A percentile compares a stretch with the other conserved stretches of the same genome.
These are phyloP conservation scores for Zelleria hepariella DNA, from an alignment of 2,888 invertebrate genomes.

Conservation along the genomic window DNA sequence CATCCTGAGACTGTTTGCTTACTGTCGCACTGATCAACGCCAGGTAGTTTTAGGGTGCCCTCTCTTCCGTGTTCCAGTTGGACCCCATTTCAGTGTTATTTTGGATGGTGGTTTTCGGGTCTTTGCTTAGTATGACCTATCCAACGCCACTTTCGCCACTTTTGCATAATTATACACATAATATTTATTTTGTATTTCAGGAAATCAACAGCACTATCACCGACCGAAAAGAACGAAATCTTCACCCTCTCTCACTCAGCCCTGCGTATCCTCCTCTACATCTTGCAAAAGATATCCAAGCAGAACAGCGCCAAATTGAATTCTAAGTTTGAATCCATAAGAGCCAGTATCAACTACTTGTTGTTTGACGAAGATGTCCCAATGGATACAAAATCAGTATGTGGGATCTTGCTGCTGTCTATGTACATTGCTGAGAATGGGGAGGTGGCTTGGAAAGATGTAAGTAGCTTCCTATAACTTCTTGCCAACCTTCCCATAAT, in stretches of 20 bases:
- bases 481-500: not conserved
- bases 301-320: slow-evolving; percentile 19
- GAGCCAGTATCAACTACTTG: slow-evolving; percentile 28
- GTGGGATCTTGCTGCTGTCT: slow-evolving; percentile 69
- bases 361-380: slow-evolving; percentile 66
- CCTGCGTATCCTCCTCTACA: slow-evolving; percentile 36
- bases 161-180: no score
- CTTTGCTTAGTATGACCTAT: no score
- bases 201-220: slow-evolving; percentile 26
- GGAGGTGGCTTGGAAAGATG: slow-evolving; percentile 37
- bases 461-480: slow-evolving; percentile 23
- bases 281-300: slow-evolving; percentile 35
- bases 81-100: no score
- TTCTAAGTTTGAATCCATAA: slow-evolving; percentile 23
- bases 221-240: slow-evolving; percentile 50
- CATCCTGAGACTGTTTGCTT: no score
- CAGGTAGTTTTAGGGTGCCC: no score
- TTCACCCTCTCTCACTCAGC: slow-evolving; percentile 38
- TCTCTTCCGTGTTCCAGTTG: no score
- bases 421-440: slow-evolving; percentile 50
- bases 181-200: slow-evolving; percentile 33
- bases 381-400: slow-evolving; percentile 77
- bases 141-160: no score
- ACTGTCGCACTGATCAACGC: no score
- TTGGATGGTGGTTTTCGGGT: no score